A percentile compares a stretch with the other conserved stretches of the same genome.
phyloP scores from a whole-genome alignment of 1,140 invertebrate species.

The Bombus balteatus region DNA sequence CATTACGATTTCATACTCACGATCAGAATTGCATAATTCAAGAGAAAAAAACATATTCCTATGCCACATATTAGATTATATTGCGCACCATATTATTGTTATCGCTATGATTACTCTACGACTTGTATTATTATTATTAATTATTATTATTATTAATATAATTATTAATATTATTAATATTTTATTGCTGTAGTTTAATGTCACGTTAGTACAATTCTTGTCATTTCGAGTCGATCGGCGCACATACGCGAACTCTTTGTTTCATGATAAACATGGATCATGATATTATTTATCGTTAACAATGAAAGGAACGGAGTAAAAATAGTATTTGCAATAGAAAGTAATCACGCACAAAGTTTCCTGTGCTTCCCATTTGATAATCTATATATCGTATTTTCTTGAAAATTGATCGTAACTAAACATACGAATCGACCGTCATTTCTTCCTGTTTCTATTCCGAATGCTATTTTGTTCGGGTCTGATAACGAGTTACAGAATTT shows the following conservation, averaged over 20 bases:
- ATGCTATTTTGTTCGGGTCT: constrained; percentile 10
- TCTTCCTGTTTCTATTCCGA: not conserved
- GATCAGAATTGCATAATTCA: constrained; percentile 60
- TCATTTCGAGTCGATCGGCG: constrained; percentile 43
- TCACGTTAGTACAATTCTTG: constrained; percentile 57
- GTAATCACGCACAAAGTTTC: not conserved
- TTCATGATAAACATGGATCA: not conserved
- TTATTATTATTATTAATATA: constrained; percentile 44
- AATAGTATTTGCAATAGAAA: constrained; percentile 20
- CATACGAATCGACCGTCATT: not conserved
- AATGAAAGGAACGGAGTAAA: not conserved
- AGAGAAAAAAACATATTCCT: constrained; percentile 62
- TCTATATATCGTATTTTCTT: not conserved
- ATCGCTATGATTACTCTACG: constrained; percentile 61
- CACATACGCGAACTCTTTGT: not conserved
- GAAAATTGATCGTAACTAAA: not conserved
- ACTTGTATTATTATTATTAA: constrained; percentile 49
- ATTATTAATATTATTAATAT: constrained; percentile 48
- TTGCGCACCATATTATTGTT: constrained; percentile 65
- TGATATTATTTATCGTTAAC: constrained; percentile 37
- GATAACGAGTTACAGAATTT: constrained; percentile 46
- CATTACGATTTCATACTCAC: constrained; percentile 56
- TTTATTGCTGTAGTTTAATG: constrained; percentile 46
- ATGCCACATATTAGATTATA: constrained; percentile 68
- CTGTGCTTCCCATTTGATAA: not conserved